phyloP scores from a whole-genome alignment of 2,888 invertebrate species.

The Pilophorus perplexus region DNA sequence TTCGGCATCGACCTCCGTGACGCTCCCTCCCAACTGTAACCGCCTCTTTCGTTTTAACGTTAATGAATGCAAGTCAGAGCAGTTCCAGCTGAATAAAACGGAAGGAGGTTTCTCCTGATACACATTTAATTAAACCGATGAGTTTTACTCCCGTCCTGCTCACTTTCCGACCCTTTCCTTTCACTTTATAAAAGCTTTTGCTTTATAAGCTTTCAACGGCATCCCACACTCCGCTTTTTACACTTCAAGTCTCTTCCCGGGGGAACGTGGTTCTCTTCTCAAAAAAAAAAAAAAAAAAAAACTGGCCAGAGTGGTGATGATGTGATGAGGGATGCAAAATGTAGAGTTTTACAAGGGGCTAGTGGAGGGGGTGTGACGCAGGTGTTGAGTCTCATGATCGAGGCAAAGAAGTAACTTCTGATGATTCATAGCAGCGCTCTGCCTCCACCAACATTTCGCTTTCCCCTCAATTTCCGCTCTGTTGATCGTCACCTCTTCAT shows the following conservation, averaged over 20 bases:
- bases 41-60: not conserved
- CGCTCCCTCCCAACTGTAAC: not conserved
- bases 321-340: not conserved
- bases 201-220: too few relatives aligned
- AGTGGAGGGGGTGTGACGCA: not conserved
- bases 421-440: conserved; percentile 24
- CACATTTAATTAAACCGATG: conserved; percentile 37
- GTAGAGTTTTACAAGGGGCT: too few relatives aligned
- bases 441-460: not conserved
- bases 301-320: not conserved
- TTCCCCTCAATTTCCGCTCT: not conserved
- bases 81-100: conserved; percentile 5
- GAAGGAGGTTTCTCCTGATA: conserved; percentile 8
- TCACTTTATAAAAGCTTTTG: conserved; percentile 1
- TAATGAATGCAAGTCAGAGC: conserved; percentile 28
- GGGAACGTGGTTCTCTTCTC: not conserved
- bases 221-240: too few relatives aligned
- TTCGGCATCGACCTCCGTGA: too few relatives aligned
- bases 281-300: not conserved
- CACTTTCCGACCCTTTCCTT: conserved; percentile 1
- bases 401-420: not conserved
- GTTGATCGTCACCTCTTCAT: too few relatives aligned
- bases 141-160: conserved; percentile 1
- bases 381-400: conserved; percentile 24
- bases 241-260: not conserved